Base-by-base conservation (phyloP, 2,113 vertebrate genomes). In the Origma solitaria region DNA sequence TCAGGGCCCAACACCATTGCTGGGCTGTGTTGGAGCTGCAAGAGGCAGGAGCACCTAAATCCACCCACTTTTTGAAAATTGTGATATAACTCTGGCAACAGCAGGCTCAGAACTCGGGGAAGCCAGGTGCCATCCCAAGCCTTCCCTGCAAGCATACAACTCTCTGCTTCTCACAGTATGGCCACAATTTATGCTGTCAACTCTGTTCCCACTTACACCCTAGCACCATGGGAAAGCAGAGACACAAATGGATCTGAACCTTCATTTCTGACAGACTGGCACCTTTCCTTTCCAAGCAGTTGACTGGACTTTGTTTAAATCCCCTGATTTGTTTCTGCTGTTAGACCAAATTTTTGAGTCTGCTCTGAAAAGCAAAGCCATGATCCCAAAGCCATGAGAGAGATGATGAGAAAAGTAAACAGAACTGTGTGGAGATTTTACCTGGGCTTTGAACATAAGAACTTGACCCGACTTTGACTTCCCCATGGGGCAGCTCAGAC, bases 91-190 rank as follows among this genome's bases (percentile, higher is more conserved):
- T 88, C 12, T 30, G 35, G 51, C 44, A 64, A 10, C 4, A 45
- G 40, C 24, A 53, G 64, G 44, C 31, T 18, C 51, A 47, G 50
- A 51, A 20, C 44, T n/a, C 2, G 1, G 35, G 70, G 25, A 21
- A 49, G 56, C 15, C 0, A 0, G 5, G 3, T 75, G 57, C 38
- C 23, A 12, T 33, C 25, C 21, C 19, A 1, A 28, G 19, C 40
- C n/a, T 24, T 31, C 20, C 28, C 38, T 61, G 42, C 35, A 9
- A 1, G 31, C 19, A 31, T 38, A 31, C 33, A 20, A 6, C 54
- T 38, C 13, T 38, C 20, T 38, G 28, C 50, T 71, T 27, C 68
- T 72, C 62, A 38, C 38, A 69, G 54, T 3, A 1, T 7, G 23
- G 62, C 23, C 35, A 19, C 37, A 4, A 0, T 16, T 60, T 58